Percentiles rank a stretch among this genome's conserved stretches.
These are phyloP conservation scores for Apteryx mantelli DNA, from an alignment of 2,113 vertebrate species.

Conservation along the genomic window DNA sequence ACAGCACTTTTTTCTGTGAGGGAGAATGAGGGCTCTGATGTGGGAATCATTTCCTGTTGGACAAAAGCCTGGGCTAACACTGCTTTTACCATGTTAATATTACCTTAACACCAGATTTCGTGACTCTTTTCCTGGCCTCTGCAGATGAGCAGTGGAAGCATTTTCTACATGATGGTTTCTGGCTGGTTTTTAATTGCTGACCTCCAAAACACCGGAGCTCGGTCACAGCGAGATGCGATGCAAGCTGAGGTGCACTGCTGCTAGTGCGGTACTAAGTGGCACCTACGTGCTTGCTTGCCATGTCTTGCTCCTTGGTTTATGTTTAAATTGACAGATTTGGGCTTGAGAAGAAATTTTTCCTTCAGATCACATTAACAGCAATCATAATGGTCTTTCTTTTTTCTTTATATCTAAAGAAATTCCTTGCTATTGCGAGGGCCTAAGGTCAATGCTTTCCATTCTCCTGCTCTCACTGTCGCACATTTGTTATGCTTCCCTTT, in stretches of 20 bases:
- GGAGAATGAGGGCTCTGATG: background rate
- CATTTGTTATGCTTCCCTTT: background rate
- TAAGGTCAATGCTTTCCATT: background rate
- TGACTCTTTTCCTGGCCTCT: accelerated
- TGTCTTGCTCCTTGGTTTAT: background rate
- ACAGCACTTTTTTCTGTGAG: background rate
- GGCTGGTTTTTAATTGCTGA: background rate
- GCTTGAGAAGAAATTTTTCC: background rate
- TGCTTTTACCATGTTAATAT: accelerated
- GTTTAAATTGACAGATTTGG: background rate
- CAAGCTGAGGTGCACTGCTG: accelerated
- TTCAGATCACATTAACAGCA: background rate
- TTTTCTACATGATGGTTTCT: accelerated
- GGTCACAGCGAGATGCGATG: accelerated
- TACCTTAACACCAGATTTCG: accelerated
- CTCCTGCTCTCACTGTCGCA: background rate
- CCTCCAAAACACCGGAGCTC: accelerated
- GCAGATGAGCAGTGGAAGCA: background rate
- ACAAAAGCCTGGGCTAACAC: accelerated
- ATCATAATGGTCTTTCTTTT: background rate
- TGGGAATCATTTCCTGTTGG: background rate
- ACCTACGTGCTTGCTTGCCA: background rate
- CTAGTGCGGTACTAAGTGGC: background rate
- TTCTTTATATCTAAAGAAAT: background rate
- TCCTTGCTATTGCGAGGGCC: background rate